Conservation (phyloP, 2,113 vertebrate genomes). For the Porphyrio hochstetteri region DNA sequence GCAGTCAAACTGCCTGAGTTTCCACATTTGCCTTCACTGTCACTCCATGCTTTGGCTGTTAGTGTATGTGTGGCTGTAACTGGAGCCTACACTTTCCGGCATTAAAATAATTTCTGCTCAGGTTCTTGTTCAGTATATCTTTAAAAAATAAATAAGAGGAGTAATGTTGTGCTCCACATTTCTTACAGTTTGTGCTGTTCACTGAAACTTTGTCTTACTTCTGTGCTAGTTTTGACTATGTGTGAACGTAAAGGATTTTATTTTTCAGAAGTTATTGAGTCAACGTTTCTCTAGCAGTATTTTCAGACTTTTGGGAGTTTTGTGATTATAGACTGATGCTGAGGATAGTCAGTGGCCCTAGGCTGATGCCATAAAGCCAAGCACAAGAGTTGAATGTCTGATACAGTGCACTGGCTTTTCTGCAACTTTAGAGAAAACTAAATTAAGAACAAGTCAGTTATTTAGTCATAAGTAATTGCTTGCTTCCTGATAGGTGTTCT, state of each 20-base stretch:
- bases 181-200: neutral
- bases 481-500: neutral
- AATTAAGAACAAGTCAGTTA: neutral
- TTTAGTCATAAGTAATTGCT: neutral
- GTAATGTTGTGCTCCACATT: neutral
- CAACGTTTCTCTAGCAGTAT: neutral
- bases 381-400: neutral
- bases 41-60: accelerated
- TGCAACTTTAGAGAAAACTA: neutral
- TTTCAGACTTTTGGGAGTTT: neutral
- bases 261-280: neutral
- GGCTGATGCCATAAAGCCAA: neutral
- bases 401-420: neutral
- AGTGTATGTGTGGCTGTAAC: neutral
- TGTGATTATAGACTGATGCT: neutral
- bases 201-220: neutral
- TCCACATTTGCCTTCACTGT: neutral
- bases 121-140: neutral
- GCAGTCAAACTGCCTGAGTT: neutral
- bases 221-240: neutral
- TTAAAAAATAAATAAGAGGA: neutral
- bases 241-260: neutral
- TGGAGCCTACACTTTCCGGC: neutral
- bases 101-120: neutral
- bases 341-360: too few species aligned